Conservation (phyloP, 2,888 invertebrate species). For the Caenorhabditis parvicauda region DNA sequence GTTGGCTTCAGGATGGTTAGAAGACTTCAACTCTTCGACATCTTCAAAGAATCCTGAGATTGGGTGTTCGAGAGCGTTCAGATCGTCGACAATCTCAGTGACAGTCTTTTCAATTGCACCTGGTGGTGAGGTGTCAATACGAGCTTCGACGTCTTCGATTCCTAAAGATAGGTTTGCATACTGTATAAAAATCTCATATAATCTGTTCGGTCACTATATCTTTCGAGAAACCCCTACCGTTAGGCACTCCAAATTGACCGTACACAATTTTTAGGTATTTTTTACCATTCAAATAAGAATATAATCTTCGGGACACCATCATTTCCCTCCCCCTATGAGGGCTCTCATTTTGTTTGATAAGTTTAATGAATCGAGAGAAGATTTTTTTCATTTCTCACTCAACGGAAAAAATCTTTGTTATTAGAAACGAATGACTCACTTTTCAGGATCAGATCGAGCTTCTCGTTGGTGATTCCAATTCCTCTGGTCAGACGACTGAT, state of each 20-base stretch:
- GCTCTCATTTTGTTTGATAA: no score
- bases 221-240: no score
- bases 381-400: no score
- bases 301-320: no score
- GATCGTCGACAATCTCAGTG: slow-evolving; percentile 55
- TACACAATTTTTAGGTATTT: no score
- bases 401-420: slow-evolving; percentile 1
- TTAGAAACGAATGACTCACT: slow-evolving; percentile 3
- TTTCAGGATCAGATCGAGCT: slow-evolving; percentile 58
- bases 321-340: no score
- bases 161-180: slow-evolving; percentile 29
- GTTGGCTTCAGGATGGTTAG: slow-evolving; percentile 53
- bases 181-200: no score
- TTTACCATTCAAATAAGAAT: no score
- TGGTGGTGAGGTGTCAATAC: slow-evolving; percentile 43
- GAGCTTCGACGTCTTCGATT: slow-evolving; percentile 59
- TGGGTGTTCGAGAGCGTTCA: slow-evolving; percentile 55
- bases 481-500: slow-evolving; percentile 53
- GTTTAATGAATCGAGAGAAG: no score
- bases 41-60: slow-evolving; percentile 59
- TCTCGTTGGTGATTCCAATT: slow-evolving; percentile 62
- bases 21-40: slow-evolving; percentile 54
- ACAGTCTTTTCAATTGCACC: slow-evolving; percentile 49
- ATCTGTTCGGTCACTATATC: no score
- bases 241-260: no score